phyloP scores from a whole-genome alignment of 2,797 vertebrate species.

The Pachyuromys duprasi region DNA sequence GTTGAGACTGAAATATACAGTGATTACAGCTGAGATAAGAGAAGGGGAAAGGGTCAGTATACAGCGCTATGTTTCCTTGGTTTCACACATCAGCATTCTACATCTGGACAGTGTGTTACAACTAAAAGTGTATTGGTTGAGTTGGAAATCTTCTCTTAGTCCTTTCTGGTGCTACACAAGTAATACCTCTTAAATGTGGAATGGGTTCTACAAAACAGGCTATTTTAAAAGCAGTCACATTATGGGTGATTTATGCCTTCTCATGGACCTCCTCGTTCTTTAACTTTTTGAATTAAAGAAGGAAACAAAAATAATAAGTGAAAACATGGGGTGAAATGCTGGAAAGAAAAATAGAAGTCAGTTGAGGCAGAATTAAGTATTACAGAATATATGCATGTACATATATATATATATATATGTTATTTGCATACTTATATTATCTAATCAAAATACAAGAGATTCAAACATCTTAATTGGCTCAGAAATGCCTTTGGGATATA shows the following conservation, averaged over 20 bases:
- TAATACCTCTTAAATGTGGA: not conserved
- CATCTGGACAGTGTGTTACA: not conserved
- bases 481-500: constrained; percentile 8
- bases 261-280: not conserved
- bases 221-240: not conserved
- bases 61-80: not conserved
- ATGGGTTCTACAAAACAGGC: not conserved
- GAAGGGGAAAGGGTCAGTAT: not conserved
- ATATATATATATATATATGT: not conserved
- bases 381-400: not conserved
- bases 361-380: too few relatives aligned
- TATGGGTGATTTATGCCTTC: not conserved
- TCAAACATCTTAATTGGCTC: constrained; percentile 23
- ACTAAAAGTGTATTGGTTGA: not conserved
- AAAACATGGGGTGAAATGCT: not conserved
- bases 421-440: constrained; percentile 30
- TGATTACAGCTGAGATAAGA: not conserved
- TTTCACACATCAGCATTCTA: not conserved
- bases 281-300: constrained; percentile 35
- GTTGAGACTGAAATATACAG: not conserved
- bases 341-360: not conserved
- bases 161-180: not conserved
- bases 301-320: not conserved
- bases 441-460: constrained; percentile 44
- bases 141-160: not conserved